Evolutionary conservation across 2,888 invertebrate species (phyloP).

Genomic region (Acanthosepion pharaonis): DNA sequence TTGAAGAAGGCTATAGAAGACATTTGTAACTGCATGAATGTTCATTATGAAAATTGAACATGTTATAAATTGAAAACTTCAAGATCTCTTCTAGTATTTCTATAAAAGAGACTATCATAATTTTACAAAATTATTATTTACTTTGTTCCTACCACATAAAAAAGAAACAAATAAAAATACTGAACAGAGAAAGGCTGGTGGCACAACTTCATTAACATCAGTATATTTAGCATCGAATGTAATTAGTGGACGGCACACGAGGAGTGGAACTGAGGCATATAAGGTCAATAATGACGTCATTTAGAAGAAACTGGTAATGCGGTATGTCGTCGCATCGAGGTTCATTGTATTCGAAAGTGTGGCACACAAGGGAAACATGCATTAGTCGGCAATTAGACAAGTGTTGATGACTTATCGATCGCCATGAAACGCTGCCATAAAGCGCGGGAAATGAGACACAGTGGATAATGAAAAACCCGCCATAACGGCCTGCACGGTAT

Average conservation of each 20-base stretch:
- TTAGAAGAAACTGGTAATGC: neutral
- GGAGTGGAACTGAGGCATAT: neutral
- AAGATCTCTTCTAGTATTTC: neutral
- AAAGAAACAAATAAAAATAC: neutral
- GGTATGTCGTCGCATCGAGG: neutral
- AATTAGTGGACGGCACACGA: neutral
- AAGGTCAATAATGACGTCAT: slow-evolving; percentile 12
- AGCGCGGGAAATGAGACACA: neutral
- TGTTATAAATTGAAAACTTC: neutral
- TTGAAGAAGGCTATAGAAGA: neutral
- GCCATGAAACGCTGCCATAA: neutral
- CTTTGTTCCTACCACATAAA: neutral
- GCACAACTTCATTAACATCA: neutral
- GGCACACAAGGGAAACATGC: slow-evolving; percentile 33
- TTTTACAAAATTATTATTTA: neutral
- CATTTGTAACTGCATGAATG: neutral
- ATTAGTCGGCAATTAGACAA: slow-evolving; percentile 33
- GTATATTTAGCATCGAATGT: neutral
- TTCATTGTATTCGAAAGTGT: neutral
- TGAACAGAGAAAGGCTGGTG: neutral
- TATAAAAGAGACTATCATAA: neutral
- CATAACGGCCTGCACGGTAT: neutral
- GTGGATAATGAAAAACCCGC: slow-evolving; percentile 15
- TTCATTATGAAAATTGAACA: neutral
- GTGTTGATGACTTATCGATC: slow-evolving; percentile 33